phyloP scores from a whole-genome alignment of 2,113 vertebrate genomes.

The Zootoca vivipara region DNA sequence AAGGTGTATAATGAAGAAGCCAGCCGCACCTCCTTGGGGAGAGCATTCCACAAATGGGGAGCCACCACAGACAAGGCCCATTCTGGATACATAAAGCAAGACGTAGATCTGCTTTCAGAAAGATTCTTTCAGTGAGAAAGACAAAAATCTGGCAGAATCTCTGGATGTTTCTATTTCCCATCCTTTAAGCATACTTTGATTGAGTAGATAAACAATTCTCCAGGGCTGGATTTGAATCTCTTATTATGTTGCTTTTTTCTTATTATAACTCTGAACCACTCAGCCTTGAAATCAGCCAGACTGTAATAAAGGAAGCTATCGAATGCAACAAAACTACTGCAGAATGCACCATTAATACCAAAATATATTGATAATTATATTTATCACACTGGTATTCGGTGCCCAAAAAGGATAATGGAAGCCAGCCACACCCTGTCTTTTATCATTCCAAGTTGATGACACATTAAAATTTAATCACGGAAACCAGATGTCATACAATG shows the following conservation, averaged over 20 bases:
- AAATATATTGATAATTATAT: slow-evolving; percentile 44
- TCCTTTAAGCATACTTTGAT: slow-evolving; percentile 51
- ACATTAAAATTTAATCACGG: neutral
- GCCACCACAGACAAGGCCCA: too few species aligned
- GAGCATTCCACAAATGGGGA: too few species aligned
- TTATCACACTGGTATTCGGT: neutral
- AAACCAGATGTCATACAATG: neutral
- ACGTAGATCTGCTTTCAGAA: slow-evolving; percentile 32
- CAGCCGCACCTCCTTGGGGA: too few species aligned
- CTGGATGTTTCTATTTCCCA: slow-evolving; percentile 30
- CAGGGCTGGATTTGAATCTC: slow-evolving; percentile 50
- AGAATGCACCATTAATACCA: slow-evolving; percentile 44
- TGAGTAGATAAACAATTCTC: slow-evolving; percentile 55
- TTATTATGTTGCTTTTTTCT: slow-evolving; percentile 52
- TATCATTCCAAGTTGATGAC: neutral
- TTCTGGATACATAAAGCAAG: slow-evolving; percentile 6
- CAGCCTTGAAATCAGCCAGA: slow-evolving; percentile 48
- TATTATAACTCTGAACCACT: slow-evolving; percentile 50
- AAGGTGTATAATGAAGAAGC: too few species aligned
- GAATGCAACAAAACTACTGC: slow-evolving; percentile 27
- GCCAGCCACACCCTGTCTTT: neutral
- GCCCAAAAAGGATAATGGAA: neutral
- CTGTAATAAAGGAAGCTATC: slow-evolving; percentile 60
- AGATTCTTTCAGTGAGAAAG: slow-evolving; percentile 25
- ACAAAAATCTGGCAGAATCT: neutral